phyloP scores from a whole-genome alignment of 2,888 invertebrate species.

The Chirona hameri region DNA sequence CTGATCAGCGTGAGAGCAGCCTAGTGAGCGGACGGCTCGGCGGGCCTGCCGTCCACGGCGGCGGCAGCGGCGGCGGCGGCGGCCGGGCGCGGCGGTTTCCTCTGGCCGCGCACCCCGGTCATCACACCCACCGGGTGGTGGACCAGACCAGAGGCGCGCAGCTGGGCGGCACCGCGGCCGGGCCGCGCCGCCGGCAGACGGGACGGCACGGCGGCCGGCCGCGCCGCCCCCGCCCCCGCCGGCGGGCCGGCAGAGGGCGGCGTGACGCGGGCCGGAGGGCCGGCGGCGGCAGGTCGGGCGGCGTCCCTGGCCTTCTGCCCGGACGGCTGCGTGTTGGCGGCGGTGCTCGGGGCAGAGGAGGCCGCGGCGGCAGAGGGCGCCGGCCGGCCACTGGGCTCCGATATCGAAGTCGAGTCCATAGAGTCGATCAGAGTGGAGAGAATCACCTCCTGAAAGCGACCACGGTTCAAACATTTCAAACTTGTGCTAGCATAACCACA shows the following conservation, averaged over 20 bases:
- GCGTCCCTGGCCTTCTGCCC: neutral
- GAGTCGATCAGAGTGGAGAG: neutral
- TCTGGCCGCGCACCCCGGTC: neutral
- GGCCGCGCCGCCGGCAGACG: conserved; percentile 39
- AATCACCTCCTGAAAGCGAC: neutral
- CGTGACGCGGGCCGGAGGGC: neutral
- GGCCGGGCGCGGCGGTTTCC: conserved; percentile 2
- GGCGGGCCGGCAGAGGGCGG: neutral
- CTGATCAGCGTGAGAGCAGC: neutral
- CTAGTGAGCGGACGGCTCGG: conserved; percentile 1
- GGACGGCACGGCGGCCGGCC: conserved; percentile 45
- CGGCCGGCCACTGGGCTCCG: neutral
- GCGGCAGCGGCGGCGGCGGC: neutral
- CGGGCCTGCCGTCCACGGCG: neutral
- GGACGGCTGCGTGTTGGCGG: neutral
- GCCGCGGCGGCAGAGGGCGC: neutral
- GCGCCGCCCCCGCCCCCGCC: conserved; percentile 43
- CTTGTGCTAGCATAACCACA: too few species aligned
- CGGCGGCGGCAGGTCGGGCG: neutral
- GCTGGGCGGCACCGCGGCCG: conserved; percentile 40
- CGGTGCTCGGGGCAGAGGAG: neutral
- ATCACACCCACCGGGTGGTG: conserved; percentile 38
- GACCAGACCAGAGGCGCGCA: conserved; percentile 42
- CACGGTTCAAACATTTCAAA: too few species aligned
- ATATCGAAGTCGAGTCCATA: neutral